Percentiles rank a stretch among this genome's conserved stretches.
phyloP scores from a whole-genome alignment of 2,888 invertebrate genomes.

The Hirtodrosophila alboralis region DNA sequence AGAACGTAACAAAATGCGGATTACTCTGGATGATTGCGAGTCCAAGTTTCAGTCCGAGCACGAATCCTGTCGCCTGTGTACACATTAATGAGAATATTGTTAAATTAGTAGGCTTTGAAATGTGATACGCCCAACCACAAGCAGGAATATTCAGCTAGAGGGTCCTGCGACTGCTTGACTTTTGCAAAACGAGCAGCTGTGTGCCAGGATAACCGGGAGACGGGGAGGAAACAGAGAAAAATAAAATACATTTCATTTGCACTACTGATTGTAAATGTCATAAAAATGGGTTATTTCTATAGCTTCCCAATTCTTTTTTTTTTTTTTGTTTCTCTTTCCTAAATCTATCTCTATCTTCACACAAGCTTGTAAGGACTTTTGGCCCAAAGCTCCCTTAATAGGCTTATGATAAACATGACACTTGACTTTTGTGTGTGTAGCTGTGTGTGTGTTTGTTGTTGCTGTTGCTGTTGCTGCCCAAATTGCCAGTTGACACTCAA shows the following conservation, averaged over 20 bases:
- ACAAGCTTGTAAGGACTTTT: slow-evolving; percentile 15
- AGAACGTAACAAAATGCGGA: slow-evolving; percentile 81
- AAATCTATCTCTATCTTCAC: not conserved
- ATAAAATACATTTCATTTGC: slow-evolving; percentile 31
- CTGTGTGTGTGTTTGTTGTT: slow-evolving; percentile 12
- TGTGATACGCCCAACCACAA: slow-evolving; percentile 82
- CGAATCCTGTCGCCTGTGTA: slow-evolving; percentile 61
- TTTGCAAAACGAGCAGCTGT: slow-evolving; percentile 72
- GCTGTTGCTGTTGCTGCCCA: slow-evolving; percentile 50
- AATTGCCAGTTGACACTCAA: slow-evolving; percentile 83
- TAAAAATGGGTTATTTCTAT: slow-evolving; percentile 73
- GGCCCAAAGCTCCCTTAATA: slow-evolving; percentile 80
- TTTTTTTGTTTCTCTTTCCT: not conserved
- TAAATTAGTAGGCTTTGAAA: slow-evolving; percentile 83
- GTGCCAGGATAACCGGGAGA: not conserved
- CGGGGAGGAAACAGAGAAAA: slow-evolving; percentile 9
- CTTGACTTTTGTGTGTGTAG: slow-evolving; percentile 61
- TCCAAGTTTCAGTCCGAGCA: slow-evolving; percentile 7
- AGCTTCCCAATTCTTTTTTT: slow-evolving; percentile 48
- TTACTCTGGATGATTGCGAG: slow-evolving; percentile 55
- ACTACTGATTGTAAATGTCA: slow-evolving; percentile 55
- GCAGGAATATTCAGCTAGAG: slow-evolving; percentile 42
- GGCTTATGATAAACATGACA: slow-evolving; percentile 84
- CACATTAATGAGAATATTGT: slow-evolving; percentile 84
- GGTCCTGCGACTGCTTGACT: slow-evolving; percentile 62